Evolutionary conservation across 2,797 vertebrate species (phyloP), one percentile per base, ranked within the genome.

Genomic region (Scolopax rusticola): DNA sequence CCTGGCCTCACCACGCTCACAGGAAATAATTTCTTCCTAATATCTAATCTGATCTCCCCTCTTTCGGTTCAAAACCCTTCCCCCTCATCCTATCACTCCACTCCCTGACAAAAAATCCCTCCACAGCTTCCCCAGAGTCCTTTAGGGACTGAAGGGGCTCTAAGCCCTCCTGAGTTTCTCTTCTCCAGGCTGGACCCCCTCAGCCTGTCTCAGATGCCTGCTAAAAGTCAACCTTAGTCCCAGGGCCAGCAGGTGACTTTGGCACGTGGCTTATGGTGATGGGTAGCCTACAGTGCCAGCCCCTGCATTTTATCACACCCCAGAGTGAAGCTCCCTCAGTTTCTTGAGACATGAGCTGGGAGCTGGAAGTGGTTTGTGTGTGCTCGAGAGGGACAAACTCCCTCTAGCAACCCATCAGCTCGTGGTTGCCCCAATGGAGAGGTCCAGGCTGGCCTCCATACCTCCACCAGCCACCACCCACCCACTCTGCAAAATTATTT

Each of bases 201-300:
- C 27, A 41, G 27, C 18, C 38, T 41, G 60, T 61, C 27, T 30
- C 43, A 75, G 69, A 59, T 18, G 15, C 36, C 54, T 32, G 25
- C 48, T 70, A 50, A 73, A 56, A 56, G 36, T 41, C 41, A 67
- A 28, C 53, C 30, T 54, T n/a, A 14, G 1, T 19, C n/a, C 54
- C 4, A 3, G 32, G 19, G 43, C 45, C 50, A 48, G 48, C 0
- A 5, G 24, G 25, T 3, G 9, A 23, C 48, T 63, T 24, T 5
- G 8, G 50, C 75, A 53, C 3, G 0, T 2, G 78, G 59, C 59
- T 89, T 43, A 45, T 7, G 38, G 40, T 43, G 41, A 21, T 0
- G 2, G 43, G 65, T 5, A 36, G 28, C 57, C 61, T 7, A 3
- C 1, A 0, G 21, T 8, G 1, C 19, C 1, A 0, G 12, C 24